Evolutionary conservation across 1,140 invertebrate species (phyloP).

Genomic region (Zaprionus camerounensis): DNA sequence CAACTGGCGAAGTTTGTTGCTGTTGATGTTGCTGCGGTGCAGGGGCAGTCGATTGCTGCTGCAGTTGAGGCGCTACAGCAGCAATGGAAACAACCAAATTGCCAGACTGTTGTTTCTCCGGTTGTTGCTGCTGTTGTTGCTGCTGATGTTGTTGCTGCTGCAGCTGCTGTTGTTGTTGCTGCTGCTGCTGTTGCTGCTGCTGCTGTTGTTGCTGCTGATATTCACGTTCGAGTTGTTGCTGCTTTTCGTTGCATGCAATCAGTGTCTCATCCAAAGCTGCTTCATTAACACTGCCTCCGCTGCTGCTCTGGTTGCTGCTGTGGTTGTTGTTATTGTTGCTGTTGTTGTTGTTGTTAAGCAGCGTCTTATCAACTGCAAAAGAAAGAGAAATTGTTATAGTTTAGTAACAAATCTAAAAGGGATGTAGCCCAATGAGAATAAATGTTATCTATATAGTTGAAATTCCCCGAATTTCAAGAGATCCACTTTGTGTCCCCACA

Average conservation of each 20-base stretch:
- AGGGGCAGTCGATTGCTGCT: conserved; percentile 23
- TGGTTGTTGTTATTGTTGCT: conserved; percentile 59
- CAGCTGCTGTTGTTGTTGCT: background rate
- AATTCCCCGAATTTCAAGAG: conserved; percentile 1
- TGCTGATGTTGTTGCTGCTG: conserved; percentile 20
- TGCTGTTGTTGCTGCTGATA: conserved; percentile 36
- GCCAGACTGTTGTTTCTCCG: conserved; percentile 39
- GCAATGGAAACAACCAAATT: conserved; percentile 52
- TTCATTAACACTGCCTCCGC: conserved; percentile 42
- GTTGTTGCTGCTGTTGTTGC: conserved; percentile 37
- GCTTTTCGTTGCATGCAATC: conserved; percentile 1
- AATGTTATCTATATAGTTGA: conserved; percentile 11
- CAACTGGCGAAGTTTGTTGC: conserved; percentile 29
- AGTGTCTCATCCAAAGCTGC: conserved; percentile 1
- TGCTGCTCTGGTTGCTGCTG: conserved; percentile 52
- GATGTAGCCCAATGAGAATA: background rate
- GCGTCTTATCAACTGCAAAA: conserved; percentile 66
- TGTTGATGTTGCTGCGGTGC: conserved; percentile 32
- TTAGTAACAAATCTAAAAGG: conserved; percentile 30
- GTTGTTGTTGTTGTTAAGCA: conserved; percentile 57
- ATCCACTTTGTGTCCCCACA: background rate
- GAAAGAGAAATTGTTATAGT: conserved; percentile 30
- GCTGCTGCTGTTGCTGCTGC: conserved; percentile 42
- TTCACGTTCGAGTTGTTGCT: conserved; percentile 3
- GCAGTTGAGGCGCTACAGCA: conserved; percentile 60